Percentiles rank a stretch among this genome's conserved stretches.
Evolutionary conservation across 2,888 invertebrate genomes (phyloP).

Genomic region (Campoplex capitator): DNA sequence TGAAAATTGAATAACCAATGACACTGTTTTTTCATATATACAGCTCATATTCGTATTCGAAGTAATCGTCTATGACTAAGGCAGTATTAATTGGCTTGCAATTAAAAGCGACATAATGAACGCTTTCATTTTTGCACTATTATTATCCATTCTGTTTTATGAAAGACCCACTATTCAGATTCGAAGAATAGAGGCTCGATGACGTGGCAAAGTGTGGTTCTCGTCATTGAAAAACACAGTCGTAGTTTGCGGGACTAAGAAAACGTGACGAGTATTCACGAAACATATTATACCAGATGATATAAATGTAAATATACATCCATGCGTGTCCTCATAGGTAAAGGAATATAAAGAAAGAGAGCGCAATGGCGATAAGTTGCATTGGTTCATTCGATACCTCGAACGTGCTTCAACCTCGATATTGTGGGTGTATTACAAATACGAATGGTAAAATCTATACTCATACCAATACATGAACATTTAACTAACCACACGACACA

Average conservation of each 20-base stretch:
- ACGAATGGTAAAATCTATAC: constrained; percentile 27
- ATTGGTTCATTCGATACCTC: constrained; percentile 68
- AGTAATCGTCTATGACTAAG: background rate
- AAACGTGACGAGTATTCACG: constrained; percentile 52
- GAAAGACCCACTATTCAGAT: constrained; percentile 9
- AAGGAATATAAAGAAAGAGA: constrained; percentile 41
- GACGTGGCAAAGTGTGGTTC: constrained; percentile 51
- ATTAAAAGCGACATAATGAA: background rate
- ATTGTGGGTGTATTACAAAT: constrained; percentile 48
- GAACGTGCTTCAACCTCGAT: constrained; percentile 64
- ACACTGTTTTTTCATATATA: background rate
- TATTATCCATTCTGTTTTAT: background rate
- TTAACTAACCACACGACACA: constrained; percentile 49
- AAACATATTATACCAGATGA: constrained; percentile 17
- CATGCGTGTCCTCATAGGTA: background rate
- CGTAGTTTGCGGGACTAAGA: constrained; percentile 27
- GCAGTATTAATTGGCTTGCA: background rate
- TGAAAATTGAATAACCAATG: background rate
- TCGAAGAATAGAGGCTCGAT: constrained; percentile 37
- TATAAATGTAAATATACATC: constrained; percentile 19
- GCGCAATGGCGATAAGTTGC: constrained; percentile 56
- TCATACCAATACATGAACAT: constrained; percentile 36
- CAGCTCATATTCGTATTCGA: background rate
- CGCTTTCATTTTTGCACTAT: background rate
- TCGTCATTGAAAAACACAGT: constrained; percentile 42